A percentile compares a stretch with the other conserved stretches of the same genome.
Conservation (phyloP, 2,888 invertebrate species). For the Lissonota sp. region DNA sequence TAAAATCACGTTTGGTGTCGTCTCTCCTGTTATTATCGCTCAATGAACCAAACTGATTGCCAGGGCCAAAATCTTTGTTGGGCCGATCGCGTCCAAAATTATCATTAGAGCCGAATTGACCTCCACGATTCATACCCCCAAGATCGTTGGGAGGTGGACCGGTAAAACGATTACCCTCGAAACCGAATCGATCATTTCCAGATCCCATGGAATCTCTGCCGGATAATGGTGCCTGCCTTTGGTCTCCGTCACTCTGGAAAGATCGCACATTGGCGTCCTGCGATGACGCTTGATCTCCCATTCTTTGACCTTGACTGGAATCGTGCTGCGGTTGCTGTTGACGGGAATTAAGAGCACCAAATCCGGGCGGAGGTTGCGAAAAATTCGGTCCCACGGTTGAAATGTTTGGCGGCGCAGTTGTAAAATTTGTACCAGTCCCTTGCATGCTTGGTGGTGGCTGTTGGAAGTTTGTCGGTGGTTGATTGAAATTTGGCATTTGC, state of each 20-base stretch:
- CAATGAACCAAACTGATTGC: slow-evolving; percentile 65
- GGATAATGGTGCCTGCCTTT: slow-evolving; percentile 34
- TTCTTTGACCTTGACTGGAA: slow-evolving; percentile 55
- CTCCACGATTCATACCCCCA: slow-evolving; percentile 60
- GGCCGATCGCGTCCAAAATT: slow-evolving; percentile 56
- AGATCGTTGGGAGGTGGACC: slow-evolving; percentile 57
- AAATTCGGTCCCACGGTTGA: slow-evolving; percentile 55
- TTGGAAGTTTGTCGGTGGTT: slow-evolving; percentile 13
- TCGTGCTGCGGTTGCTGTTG: slow-evolving; percentile 42
- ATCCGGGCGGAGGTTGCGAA: slow-evolving; percentile 57
- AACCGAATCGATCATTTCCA: slow-evolving; percentile 51
- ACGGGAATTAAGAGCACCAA: slow-evolving; percentile 42
- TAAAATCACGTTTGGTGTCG: slow-evolving; percentile 30
- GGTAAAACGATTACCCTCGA: slow-evolving; percentile 50
- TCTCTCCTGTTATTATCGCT: slow-evolving; percentile 63
- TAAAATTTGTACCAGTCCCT: slow-evolving; percentile 39
- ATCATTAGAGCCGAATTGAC: slow-evolving; percentile 67
- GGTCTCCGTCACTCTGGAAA: slow-evolving; percentile 52
- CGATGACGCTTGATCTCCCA: slow-evolving; percentile 27
- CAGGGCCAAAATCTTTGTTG: slow-evolving; percentile 51
- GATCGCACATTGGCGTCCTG: slow-evolving; percentile 40
- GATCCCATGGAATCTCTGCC: slow-evolving; percentile 35
- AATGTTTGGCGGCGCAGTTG: slow-evolving; percentile 45
- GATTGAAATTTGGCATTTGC: slow-evolving; percentile 15
- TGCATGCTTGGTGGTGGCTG: slow-evolving; percentile 57